These are phyloP conservation scores for Triplophysa siluroides DNA, from an alignment of 2,113 vertebrate species.

Conservation along the genomic window DNA sequence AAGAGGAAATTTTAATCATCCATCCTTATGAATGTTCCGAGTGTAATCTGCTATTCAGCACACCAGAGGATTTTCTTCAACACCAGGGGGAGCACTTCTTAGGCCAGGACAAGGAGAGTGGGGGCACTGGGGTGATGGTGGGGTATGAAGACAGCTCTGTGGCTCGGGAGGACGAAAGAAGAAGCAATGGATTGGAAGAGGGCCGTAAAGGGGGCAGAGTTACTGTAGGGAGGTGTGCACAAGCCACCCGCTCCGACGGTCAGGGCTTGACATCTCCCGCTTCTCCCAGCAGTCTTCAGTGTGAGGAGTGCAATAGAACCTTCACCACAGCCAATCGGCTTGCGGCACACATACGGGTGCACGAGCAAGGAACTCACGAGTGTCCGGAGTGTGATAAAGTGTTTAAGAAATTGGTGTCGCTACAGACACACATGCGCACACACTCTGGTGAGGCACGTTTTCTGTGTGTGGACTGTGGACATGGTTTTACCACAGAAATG, in stretches of 20 bases:
- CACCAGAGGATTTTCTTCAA: conserved; percentile 86
- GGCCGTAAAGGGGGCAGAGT: conserved; percentile 51
- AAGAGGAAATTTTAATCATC: conserved; percentile 71
- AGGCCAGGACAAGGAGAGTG: conserved; percentile 81
- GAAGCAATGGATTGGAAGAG: conserved; percentile 48
- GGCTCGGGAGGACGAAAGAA: conserved; percentile 63
- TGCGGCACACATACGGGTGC: conserved; percentile 81
- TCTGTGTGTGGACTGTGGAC: conserved; percentile 88
- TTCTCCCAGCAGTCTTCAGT: conserved; percentile 63
- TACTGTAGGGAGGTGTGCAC: conserved; percentile 6
- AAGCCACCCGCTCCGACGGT: conserved; percentile 3
- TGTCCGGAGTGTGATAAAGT: conserved; percentile 84
- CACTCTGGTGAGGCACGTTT: conserved; percentile 86
- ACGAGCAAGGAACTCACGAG: conserved; percentile 83
- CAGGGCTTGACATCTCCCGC: not conserved
- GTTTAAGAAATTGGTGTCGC: conserved; percentile 84
- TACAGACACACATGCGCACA: conserved; percentile 85
- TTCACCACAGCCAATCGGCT: conserved; percentile 86
- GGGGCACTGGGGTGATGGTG: conserved; percentile 69
- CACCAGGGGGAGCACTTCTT: conserved; percentile 89
- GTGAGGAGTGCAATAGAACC: conserved; percentile 76
- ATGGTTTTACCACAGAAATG: conserved; percentile 86
- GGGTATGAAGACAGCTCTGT: conserved; percentile 75
- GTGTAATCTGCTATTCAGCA: conserved; percentile 83
- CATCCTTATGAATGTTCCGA: conserved; percentile 89